Evolutionary conservation across 1,140 invertebrate species (phyloP).

Genomic region (Sinella curviseta): DNA sequence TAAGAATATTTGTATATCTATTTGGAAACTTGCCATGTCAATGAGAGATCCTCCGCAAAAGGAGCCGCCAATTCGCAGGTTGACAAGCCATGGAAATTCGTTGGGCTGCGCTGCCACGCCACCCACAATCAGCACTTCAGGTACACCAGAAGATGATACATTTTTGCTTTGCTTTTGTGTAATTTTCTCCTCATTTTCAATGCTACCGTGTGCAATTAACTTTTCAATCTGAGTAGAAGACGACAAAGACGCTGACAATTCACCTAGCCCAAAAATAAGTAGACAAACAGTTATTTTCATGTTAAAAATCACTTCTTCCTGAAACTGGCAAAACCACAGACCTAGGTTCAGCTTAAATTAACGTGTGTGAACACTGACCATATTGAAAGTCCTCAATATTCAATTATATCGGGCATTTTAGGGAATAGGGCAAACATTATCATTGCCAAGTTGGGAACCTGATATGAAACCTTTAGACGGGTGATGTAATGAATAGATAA

Average conservation of each 20-base stretch:
- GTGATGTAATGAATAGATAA: too few relatives aligned
- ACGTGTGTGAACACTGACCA: too few relatives aligned
- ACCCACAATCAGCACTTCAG: neutral
- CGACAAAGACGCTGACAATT: neutral
- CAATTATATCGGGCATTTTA: too few relatives aligned
- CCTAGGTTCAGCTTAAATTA: too few relatives aligned
- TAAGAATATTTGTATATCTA: neutral
- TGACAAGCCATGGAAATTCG: constrained; percentile 7
- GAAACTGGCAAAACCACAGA: too few relatives aligned
- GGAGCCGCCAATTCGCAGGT: neutral
- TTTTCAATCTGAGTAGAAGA: neutral
- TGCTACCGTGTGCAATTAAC: neutral
- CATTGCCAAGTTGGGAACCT: too few relatives aligned
- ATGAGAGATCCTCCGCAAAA: constrained; percentile 3
- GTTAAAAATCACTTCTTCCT: neutral
- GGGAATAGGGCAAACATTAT: too few relatives aligned
- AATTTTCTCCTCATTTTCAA: neutral
- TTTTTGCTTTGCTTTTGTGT: neutral
- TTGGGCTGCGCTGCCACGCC: neutral
- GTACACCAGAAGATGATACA: neutral
- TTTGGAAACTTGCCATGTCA: neutral
- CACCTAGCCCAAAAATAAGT: neutral
- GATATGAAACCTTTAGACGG: too few relatives aligned
- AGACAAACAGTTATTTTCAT: neutral
- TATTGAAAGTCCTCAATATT: too few relatives aligned